These are phyloP conservation scores for Pomatostomus ruficeps DNA, from an alignment of 2,113 vertebrate species.

Conservation along the genomic window DNA sequence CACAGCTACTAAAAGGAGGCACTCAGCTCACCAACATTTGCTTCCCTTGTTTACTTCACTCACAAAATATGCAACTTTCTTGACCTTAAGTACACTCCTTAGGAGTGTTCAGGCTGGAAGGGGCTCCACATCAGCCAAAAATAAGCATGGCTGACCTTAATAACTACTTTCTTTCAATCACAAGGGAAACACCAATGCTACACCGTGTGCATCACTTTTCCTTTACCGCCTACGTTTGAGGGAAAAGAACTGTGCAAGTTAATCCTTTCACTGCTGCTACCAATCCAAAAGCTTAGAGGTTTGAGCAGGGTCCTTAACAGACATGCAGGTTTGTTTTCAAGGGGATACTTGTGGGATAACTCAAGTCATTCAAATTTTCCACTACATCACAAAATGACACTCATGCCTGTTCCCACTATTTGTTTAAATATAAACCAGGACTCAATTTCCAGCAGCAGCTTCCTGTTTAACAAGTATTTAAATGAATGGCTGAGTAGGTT, in stretches of 20 bases:
- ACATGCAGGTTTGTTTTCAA: not conserved
- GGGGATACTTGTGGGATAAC: not conserved
- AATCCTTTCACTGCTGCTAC: not conserved
- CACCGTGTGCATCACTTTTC: not conserved
- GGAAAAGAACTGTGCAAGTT: not conserved
- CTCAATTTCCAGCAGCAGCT: slow-evolving; percentile 17
- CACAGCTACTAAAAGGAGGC: not conserved
- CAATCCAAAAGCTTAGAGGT: not conserved
- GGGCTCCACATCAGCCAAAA: slow-evolving; percentile 26
- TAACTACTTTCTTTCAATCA: slow-evolving; percentile 33
- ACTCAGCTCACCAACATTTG: not conserved
- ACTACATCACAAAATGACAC: not conserved
- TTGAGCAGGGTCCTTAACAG: not conserved
- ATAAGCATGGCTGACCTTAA: slow-evolving; percentile 47
- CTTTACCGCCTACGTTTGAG: not conserved
- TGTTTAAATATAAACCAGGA: not conserved
- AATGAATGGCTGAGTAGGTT: not conserved
- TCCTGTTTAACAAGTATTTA: slow-evolving; percentile 47
- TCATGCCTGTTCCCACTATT: not conserved
- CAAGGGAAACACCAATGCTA: slow-evolving; percentile 35
- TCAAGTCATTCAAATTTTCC: not conserved
- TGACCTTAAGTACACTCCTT: slow-evolving; percentile 62
- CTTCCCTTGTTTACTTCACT: slow-evolving; percentile 42
- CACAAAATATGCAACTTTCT: slow-evolving; percentile 32
- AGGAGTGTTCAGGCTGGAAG: slow-evolving; percentile 40